Base-by-base conservation (phyloP, 1,140 invertebrate species). In the Euwallacea similis region DNA sequence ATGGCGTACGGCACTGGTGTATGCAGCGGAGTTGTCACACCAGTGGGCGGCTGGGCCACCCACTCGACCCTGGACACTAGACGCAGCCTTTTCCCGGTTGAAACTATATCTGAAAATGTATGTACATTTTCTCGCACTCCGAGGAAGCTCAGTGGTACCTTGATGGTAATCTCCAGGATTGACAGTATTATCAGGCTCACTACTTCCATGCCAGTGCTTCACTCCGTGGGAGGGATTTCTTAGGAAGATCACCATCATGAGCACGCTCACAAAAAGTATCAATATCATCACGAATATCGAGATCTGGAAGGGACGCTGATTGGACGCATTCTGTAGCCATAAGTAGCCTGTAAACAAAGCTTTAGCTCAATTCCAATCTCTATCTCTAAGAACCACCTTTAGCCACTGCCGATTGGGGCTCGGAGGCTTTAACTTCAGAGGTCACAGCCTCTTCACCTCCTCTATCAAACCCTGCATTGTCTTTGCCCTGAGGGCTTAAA, bases 1-100 rank as follows among this genome's bases (percentile, higher is more conserved):
- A 81, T 74, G 8, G 79, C 73, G n/a, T 78, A 76, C 3, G 76
- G 75, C 55, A 79, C 77, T 0, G 86, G 87, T 0, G 79, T 75
- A 2, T 69, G 71, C 2, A 88, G 74, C 42, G 76, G 79, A 7
- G 80, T 79, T 7, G 85, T 66, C 1, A 74, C 33, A 10, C 78
- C 75, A 2, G 80, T 79, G 0, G 85, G 82, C 0, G 88, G 85
- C 67, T 89, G 87, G 0, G 89, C 89, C 2, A 86, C 74, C 89
- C 89, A 91, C 66, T 87, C 86, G 0, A 68, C 33, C 11, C 76
- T 69, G 1, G 69, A 42, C 10, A 77, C 66, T 8, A 78, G 72
- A 41, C 71, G 46, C 21, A 61, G 59, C 11, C 47, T 58, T 33
- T 11, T 58, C 13, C 21, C 54, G 4, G 58, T 43, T 2, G 56